Conservation (phyloP, 2,888 invertebrate genomes). For the Apodemia duryi region DNA sequence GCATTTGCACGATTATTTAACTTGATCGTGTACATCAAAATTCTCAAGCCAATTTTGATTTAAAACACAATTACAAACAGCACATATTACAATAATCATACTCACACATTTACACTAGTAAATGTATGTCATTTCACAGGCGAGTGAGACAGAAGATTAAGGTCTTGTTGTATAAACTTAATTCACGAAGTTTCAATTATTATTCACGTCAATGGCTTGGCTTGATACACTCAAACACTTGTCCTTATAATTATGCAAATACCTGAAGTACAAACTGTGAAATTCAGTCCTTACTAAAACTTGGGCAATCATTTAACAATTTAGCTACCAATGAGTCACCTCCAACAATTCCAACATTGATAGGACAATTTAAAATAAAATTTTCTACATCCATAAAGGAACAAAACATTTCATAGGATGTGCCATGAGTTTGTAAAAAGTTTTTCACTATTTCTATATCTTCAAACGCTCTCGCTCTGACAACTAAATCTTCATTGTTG, state of each 20-base stretch:
- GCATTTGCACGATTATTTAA: background rate
- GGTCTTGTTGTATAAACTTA: no score
- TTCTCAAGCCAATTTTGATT: no score
- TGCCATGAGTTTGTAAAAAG: constrained; percentile 38
- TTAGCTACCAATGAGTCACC: background rate
- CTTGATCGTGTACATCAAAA: background rate
- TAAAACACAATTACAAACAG: no score
- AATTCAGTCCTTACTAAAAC: background rate
- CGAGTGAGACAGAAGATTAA: no score
- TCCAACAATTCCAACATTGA: background rate
- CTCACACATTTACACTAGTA: no score
- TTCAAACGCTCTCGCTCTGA: constrained; percentile 37
- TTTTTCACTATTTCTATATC: constrained; percentile 43
- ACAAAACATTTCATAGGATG: constrained; percentile 36
- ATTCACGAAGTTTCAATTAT: no score
- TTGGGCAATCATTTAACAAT: background rate
- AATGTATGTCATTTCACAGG: no score
- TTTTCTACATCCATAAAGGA: constrained; percentile 43
- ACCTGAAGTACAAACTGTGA: background rate
- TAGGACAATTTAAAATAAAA: constrained; percentile 22
- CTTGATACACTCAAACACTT: no score
- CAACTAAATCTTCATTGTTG: constrained; percentile 33
- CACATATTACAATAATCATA: no score
- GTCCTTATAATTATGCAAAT: background rate
- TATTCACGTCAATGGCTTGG: no score